Evolutionary conservation across 2,888 invertebrate species (phyloP).

Genomic region (Eutolmus rufibarbis): DNA sequence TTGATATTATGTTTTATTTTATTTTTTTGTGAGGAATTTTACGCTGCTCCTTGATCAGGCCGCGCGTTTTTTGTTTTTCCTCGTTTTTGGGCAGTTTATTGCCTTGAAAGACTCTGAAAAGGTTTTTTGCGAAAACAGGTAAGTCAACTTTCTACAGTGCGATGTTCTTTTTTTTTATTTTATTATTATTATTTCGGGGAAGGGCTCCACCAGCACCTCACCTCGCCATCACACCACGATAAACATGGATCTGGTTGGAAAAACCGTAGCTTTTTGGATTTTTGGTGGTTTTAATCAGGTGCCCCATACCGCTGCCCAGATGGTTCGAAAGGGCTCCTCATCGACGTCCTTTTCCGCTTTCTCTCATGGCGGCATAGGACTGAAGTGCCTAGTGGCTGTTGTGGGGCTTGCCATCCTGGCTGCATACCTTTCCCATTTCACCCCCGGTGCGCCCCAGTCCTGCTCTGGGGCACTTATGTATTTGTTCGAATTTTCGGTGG

Average conservation of each 20-base stretch:
- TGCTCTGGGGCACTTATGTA: background rate
- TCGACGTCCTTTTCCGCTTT: background rate
- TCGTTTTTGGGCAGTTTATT: conserved; percentile 16
- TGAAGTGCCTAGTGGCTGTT: background rate
- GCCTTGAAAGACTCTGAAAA: conserved; percentile 30
- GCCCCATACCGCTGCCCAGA: background rate
- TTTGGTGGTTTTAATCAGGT: background rate
- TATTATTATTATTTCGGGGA: background rate
- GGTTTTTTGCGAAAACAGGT: conserved; percentile 24
- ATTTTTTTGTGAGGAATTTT: background rate
- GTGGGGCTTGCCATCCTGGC: too few relatives aligned
- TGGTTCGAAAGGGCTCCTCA: background rate
- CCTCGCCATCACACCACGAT: background rate
- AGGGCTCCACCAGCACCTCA: background rate
- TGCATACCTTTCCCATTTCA: background rate
- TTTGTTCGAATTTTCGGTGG: background rate
- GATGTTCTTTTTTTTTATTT: background rate
- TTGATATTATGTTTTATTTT: background rate
- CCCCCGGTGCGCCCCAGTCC: background rate
- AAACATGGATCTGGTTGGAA: background rate
- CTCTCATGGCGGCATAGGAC: background rate
- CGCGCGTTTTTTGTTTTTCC: background rate
- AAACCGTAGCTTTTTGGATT: background rate
- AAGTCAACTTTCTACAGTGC: conserved; percentile 35
- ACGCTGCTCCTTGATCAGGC: conserved; percentile 17